Percentiles rank a stretch among this genome's conserved stretches.
Evolutionary conservation across 2,113 vertebrate genomes (phyloP).

Genomic region (Corythoichthys haematopterus): DNA sequence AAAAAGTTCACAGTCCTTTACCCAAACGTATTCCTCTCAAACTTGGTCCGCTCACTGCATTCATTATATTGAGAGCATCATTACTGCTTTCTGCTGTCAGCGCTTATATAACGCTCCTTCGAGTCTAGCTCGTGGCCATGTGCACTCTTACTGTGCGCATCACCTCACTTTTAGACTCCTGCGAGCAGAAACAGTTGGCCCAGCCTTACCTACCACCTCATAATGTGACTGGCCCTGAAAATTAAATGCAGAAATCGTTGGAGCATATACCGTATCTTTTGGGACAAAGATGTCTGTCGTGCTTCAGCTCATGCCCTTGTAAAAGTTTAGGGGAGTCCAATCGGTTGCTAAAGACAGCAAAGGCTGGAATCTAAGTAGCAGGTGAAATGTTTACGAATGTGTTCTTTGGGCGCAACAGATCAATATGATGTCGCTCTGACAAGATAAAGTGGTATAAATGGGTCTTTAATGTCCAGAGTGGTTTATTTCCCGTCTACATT

Average conservation of each 20-base stretch:
- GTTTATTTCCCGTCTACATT: background rate
- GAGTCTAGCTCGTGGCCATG: slow-evolving; percentile 20
- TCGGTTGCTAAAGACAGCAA: background rate
- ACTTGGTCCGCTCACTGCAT: slow-evolving; percentile 18
- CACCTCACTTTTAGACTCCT: slow-evolving; percentile 17
- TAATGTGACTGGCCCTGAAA: slow-evolving; percentile 10
- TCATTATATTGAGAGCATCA: slow-evolving; percentile 33
- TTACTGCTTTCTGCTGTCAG: slow-evolving; percentile 38
- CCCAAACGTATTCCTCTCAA: slow-evolving; percentile 5
- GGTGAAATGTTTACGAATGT: background rate
- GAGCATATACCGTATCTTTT: background rate
- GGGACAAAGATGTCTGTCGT: slow-evolving; percentile 2
- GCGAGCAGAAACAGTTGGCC: slow-evolving; percentile 17
- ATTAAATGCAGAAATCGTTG: background rate
- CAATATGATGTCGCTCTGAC: background rate
- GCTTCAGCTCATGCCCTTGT: slow-evolving; percentile 1
- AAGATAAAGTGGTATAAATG: background rate
- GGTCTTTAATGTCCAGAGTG: background rate
- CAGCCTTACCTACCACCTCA: slow-evolving; percentile 5
- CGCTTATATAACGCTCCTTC: slow-evolving; percentile 36
- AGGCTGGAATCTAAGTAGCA: background rate
- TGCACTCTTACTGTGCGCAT: slow-evolving; percentile 35
- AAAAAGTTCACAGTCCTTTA: slow-evolving; percentile 27
- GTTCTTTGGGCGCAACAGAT: background rate
- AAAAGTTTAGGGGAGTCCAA: background rate